These are phyloP conservation scores for Trachelus iudaicus DNA, from an alignment of 2,888 invertebrate genomes.

Conservation along the genomic window DNA sequence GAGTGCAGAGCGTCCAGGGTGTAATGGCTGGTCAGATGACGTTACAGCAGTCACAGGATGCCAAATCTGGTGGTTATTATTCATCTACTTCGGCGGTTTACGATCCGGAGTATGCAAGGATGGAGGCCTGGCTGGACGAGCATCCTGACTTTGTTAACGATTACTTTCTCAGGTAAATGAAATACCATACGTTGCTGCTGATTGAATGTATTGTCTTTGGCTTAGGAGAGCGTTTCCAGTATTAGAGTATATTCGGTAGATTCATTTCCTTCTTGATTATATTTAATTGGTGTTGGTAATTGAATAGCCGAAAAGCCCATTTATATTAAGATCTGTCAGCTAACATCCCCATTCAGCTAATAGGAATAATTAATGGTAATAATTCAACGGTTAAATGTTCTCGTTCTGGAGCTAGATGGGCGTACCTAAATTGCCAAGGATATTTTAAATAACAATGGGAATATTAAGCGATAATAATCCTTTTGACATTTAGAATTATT, in stretches of 20 bases:
- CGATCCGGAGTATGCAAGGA: slow-evolving; percentile 88
- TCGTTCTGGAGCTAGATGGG: neutral
- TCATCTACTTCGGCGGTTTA: slow-evolving; percentile 68
- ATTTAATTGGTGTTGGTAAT: neutral
- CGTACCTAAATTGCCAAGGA: neutral
- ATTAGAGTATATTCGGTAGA: neutral
- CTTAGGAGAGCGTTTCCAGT: neutral
- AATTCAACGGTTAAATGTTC: neutral
- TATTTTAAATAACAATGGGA: neutral
- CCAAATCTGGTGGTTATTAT: slow-evolving; percentile 48
- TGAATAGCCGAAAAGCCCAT: neutral
- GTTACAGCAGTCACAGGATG: slow-evolving; percentile 53
- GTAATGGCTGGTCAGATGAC: slow-evolving; percentile 47
- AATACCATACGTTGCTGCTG: neutral
- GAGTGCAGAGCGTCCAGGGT: slow-evolving; percentile 64
- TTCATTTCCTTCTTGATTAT: neutral
- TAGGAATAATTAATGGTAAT: neutral
- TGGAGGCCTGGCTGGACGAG: slow-evolving; percentile 96
- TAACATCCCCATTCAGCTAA: neutral
- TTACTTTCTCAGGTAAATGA: slow-evolving; percentile 86
- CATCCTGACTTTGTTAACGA: slow-evolving; percentile 96
- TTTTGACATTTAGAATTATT: neutral
- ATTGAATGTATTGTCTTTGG: neutral
- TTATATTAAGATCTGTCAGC: neutral
- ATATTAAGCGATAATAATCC: neutral